Evolutionary conservation across 2,888 invertebrate genomes (phyloP), one percentile per base, ranked within the genome.

Genomic region (Euproctis similis): DNA sequence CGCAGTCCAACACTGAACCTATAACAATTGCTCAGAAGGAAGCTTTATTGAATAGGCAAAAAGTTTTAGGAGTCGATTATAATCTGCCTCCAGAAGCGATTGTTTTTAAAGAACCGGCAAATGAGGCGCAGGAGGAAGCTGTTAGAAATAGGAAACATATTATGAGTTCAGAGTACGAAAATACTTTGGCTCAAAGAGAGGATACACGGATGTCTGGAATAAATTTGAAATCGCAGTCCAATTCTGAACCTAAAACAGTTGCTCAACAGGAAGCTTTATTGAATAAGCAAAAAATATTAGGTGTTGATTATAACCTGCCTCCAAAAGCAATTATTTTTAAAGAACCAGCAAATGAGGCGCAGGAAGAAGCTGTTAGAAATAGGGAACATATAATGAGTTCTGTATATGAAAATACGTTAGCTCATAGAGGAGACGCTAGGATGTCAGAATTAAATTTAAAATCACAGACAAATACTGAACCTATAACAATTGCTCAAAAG

Each of bases 131-230:
- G 30, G 75, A 74, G n/a, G 78, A 77, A 41, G 80, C 80, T 1
- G 59, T 81, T 0, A 56, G 63, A 23, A 87, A 86, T 44, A 87
- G 85, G 45, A 62, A 74, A 10, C 87, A 85, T 61, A 84, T 87
- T 0, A 71, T 88, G n/a, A 4, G 19, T 1, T 4, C 6, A 14
- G 14, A 14, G 3, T 14, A 14, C 14, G 6, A 14, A n/a, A n/a
- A n/a, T n/a, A n/a, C n/a, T n/a, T n/a, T n/a, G n/a, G n/a, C n/a
- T n/a, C n/a, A n/a, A n/a, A n/a, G n/a, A 8, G 65, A 65, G 12
- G 39, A 34, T 8, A 40, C 54, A 0, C 74, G 67, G 29, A 60
- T 75, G 30, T 62, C 65, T 1, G 63, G 63, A 1, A 46, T 85
- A 34, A 77, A 73, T 1, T 56, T 85, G 28, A 75, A 85, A 55